Evolutionary conservation across 2,113 vertebrate genomes (phyloP).

Genomic region (Anolis carolinensis): DNA sequence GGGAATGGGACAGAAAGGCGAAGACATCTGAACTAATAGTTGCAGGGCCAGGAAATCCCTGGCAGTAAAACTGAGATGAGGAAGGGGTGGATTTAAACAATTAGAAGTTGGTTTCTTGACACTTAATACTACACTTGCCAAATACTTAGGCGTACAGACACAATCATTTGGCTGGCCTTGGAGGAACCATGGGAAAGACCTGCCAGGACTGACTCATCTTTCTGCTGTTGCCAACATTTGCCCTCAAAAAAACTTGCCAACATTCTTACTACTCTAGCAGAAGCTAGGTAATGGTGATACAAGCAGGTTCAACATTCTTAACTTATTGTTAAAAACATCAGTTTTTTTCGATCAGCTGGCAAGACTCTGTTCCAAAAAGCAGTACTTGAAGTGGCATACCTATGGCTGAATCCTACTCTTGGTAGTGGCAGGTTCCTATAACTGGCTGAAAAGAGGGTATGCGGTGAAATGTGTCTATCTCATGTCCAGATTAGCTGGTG

Average conservation of each 20-base stretch:
- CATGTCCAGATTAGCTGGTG: background rate
- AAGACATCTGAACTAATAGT: background rate
- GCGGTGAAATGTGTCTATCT: background rate
- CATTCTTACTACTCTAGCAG: background rate
- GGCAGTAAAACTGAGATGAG: background rate
- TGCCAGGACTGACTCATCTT: background rate
- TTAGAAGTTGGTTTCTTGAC: background rate
- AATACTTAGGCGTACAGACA: background rate
- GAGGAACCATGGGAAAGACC: background rate
- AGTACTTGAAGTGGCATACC: background rate
- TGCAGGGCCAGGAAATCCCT: background rate
- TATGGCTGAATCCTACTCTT: background rate
- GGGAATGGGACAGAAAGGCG: slow-evolving; percentile 13
- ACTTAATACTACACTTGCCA: background rate
- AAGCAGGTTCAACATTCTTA: background rate
- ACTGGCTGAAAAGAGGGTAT: background rate
- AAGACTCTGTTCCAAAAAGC: background rate
- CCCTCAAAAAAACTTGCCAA: background rate
- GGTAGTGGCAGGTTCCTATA: background rate
- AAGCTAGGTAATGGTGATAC: background rate
- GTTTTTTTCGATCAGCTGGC: background rate
- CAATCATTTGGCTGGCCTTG: background rate
- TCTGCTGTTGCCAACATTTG: too few relatives aligned
- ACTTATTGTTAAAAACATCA: background rate
- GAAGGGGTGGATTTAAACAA: background rate